These are phyloP conservation scores for Euplagia quadripunctaria DNA, from an alignment of 2,888 invertebrate genomes.

Conservation along the genomic window DNA sequence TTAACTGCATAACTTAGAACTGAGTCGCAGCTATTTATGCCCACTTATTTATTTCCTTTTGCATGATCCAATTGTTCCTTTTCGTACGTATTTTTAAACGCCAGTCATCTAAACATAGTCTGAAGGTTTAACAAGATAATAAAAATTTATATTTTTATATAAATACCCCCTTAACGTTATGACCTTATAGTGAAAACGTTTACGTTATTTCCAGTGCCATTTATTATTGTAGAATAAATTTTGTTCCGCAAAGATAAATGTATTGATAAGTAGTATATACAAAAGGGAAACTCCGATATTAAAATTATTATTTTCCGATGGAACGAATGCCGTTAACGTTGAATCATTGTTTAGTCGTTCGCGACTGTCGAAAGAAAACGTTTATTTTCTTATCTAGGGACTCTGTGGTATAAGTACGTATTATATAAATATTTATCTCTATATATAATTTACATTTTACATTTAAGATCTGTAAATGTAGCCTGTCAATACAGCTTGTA, in stretches of 20 bases:
- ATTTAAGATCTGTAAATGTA: not conserved
- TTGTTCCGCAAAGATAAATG: not conserved
- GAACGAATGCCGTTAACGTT: not conserved
- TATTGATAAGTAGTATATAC: not conserved
- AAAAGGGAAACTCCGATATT: not conserved
- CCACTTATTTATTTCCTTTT: too few species aligned
- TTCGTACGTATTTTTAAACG: too few species aligned
- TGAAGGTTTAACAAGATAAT: too few species aligned
- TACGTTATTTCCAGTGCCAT: too few species aligned
- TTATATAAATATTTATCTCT: not conserved
- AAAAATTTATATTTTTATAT: too few species aligned
- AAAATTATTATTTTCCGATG: not conserved
- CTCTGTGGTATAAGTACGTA: not conserved
- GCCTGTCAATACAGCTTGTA: not conserved
- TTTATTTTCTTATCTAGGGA: not conserved
- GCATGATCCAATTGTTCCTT: too few species aligned
- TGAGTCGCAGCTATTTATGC: too few species aligned
- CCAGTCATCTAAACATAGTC: too few species aligned
- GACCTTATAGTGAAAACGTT: too few species aligned
- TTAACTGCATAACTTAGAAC: too few species aligned
- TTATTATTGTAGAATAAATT: too few species aligned
- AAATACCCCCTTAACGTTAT: too few species aligned
- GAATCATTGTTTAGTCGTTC: constrained; percentile 3
- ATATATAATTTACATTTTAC: not conserved
- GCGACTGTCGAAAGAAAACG: not conserved